These are phyloP conservation scores for Octonoba sinensis DNA, from an alignment of 2,888 invertebrate species.

Conservation along the genomic window DNA sequence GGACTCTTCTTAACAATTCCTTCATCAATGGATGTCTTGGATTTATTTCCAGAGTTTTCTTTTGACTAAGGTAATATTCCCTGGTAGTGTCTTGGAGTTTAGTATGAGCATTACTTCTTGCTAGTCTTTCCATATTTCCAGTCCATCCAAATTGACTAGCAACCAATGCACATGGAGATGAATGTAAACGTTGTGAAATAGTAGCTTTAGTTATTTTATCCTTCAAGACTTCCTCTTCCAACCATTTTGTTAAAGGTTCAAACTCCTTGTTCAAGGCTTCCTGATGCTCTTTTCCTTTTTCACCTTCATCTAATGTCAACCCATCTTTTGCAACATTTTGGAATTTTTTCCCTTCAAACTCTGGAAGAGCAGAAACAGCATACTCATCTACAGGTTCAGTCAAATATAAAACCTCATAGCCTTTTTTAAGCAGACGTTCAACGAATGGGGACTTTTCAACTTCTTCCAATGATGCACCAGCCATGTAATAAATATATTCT, in stretches of 20 bases:
- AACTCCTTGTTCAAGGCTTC: constrained; percentile 83
- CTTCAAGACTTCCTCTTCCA: constrained; percentile 84
- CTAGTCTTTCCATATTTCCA: constrained; percentile 98
- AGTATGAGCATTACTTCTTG: constrained; percentile 95
- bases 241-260: constrained; percentile 92
- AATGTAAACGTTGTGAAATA: constrained; percentile 88
- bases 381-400: constrained; percentile 99
- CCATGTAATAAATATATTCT: constrained; percentile 95
- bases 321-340: constrained; percentile 99
- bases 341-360: constrained; percentile 99
- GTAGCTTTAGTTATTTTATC: constrained; percentile 84
- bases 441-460: constrained; percentile 94
- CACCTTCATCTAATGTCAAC: constrained; percentile 82
- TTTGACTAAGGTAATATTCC: constrained; percentile 88
- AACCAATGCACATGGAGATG: constrained; percentile 95
- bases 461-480: constrained; percentile 87
- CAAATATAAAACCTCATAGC: constrained; percentile 94
- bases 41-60: constrained; percentile 97
- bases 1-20: constrained; percentile 87
- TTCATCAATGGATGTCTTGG: constrained; percentile 95
- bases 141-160: constrained; percentile 99
- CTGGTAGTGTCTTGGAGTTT: constrained; percentile 93
- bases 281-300: constrained; percentile 79
- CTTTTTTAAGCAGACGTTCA: constrained; percentile 90
- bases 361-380: constrained; percentile 93